Conservation (phyloP, 2,113 vertebrate genomes). For the Xenopus borealis region DNA sequence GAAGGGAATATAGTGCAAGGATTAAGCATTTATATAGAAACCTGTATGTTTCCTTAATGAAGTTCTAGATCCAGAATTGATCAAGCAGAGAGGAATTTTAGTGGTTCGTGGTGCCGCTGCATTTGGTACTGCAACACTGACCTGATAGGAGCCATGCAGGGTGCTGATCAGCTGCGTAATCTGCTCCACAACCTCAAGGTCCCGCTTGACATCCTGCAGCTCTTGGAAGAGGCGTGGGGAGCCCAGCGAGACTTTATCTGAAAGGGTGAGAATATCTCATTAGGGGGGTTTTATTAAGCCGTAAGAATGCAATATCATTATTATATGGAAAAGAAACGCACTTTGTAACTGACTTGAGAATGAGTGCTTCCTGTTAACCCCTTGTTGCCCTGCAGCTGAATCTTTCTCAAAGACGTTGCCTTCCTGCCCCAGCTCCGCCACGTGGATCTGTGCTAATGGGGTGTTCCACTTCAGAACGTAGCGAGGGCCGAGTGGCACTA, state of each 20-base stretch:
- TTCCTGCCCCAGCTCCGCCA: constrained; percentile 88
- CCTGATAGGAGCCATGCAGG: constrained; percentile 91
- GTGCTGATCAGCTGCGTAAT: constrained; percentile 88
- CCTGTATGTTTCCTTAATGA: no score
- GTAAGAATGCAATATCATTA: no score
- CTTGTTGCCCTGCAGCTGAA: constrained; percentile 66
- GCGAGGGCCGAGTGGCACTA: constrained; percentile 88
- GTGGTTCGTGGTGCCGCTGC: no score
- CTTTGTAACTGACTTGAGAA: constrained; percentile 33
- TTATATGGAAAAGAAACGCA: background rate
- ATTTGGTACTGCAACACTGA: constrained; percentile 37
- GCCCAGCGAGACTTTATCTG: constrained; percentile 84
- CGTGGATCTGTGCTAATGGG: constrained; percentile 85
- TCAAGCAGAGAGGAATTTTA: no score
- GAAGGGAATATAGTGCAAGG: no score
- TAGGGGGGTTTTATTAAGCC: no score
- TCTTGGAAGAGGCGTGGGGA: constrained; percentile 92
- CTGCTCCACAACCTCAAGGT: constrained; percentile 87
- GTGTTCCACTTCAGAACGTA: constrained; percentile 94
- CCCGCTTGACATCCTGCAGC: constrained; percentile 89
- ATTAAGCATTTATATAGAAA: no score
- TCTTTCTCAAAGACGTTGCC: constrained; percentile 71
- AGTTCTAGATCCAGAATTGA: no score
- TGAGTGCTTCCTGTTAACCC: constrained; percentile 61
- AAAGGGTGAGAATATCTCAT: no score